A percentile compares a stretch with the other conserved stretches of the same genome.
Conservation (phyloP, 2,113 vertebrate species). For the Oxyura jamaicensis region DNA sequence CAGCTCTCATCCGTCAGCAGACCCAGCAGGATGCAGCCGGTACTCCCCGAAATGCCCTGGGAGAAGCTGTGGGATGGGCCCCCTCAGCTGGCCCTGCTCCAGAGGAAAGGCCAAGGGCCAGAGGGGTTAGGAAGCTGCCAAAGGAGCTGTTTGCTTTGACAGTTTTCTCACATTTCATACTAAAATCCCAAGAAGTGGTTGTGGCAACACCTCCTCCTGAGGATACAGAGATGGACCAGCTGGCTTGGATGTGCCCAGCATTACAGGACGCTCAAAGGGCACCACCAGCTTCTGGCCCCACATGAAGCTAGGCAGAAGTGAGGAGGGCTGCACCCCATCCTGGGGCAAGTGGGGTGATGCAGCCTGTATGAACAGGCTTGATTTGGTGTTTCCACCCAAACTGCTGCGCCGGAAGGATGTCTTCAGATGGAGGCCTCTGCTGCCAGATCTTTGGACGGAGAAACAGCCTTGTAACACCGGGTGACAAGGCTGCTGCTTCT, state of each 20-base stretch:
- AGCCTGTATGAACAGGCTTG: background rate
- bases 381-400: background rate
- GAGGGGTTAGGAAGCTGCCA: background rate
- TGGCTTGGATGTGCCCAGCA: fast-evolving
- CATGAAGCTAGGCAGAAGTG: background rate
- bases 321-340: background rate
- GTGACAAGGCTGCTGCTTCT: background rate
- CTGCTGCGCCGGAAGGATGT: background rate
- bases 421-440: background rate
- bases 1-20: background rate
- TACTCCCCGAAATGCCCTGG: background rate
- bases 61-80: background rate
- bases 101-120: background rate
- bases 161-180: background rate
- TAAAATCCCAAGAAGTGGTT: background rate
- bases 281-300: background rate
- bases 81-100: background rate
- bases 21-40: background rate
- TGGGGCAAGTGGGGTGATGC: background rate
- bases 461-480: fast-evolving
- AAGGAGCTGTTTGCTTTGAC: background rate
- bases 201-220: background rate
- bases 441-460: background rate
- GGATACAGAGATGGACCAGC: background rate
- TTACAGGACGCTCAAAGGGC: fast-evolving